These are phyloP conservation scores for Eleutherodactylus coqui DNA, from an alignment of 2,797 vertebrate species.

Conservation along the genomic window DNA sequence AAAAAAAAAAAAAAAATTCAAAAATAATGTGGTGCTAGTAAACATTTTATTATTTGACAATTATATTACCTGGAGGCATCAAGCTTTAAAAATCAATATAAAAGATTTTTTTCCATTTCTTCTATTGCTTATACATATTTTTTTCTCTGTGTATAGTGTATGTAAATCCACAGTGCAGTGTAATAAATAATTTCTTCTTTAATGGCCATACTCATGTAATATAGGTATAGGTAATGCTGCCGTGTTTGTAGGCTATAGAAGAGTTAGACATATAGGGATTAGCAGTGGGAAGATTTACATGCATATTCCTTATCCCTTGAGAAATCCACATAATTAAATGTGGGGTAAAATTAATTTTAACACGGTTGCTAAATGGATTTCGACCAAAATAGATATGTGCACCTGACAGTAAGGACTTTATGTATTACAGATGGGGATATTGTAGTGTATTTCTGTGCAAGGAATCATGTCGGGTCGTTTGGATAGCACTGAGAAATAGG, in stretches of 20 bases:
- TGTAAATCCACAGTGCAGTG: background rate
- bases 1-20: background rate
- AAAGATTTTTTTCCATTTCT: background rate
- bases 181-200: constrained; percentile 12
- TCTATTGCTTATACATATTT: background rate
- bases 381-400: constrained; percentile 42
- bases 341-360: constrained; percentile 51
- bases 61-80: background rate
- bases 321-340: constrained; percentile 57
- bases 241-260: constrained; percentile 10
- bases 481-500: background rate
- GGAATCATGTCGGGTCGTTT: background rate
- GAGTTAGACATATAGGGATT: constrained; percentile 36
- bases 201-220: constrained; percentile 26
- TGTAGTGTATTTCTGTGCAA: background rate
- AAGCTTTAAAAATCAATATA: background rate
- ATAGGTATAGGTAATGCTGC: constrained; percentile 30
- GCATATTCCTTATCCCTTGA: constrained; percentile 40
- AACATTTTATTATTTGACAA: background rate
- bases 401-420: constrained; percentile 42
- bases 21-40: background rate
- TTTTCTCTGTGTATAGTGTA: background rate
- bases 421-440: constrained; percentile 11
- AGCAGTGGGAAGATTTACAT: constrained; percentile 47
- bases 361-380: constrained; percentile 42